Conservation (phyloP, 2,113 vertebrate species). For the Muntiacus reevesi region DNA sequence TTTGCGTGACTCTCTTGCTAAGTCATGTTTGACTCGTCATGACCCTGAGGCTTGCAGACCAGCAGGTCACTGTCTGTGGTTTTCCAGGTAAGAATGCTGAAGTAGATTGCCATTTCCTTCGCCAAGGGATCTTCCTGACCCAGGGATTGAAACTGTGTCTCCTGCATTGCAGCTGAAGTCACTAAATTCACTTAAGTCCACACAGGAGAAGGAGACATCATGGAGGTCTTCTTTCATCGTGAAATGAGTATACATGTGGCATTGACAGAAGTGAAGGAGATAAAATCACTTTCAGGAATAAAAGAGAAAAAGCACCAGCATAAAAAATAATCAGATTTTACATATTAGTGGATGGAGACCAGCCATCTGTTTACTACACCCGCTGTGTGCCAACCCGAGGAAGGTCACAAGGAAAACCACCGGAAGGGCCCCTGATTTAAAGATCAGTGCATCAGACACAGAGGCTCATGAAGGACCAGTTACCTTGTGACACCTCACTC, state of each 20-base stretch:
- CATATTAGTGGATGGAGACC: not conserved
- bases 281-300: conserved; percentile 2
- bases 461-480: not conserved
- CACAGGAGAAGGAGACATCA: not conserved
- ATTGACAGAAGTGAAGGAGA: not conserved
- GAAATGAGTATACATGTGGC: conserved; percentile 49
- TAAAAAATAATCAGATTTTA: conserved; percentile 25
- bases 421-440: not conserved
- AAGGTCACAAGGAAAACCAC: not conserved
- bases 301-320: conserved; percentile 1
- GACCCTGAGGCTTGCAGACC: too few species aligned
- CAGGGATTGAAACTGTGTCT: not conserved
- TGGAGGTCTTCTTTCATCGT: not conserved
- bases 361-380: not conserved
- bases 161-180: not conserved
- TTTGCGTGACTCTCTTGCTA: not conserved
- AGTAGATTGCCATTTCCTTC: not conserved
- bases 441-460: not conserved
- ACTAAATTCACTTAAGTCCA: conserved; percentile 25
- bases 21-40: too few species aligned
- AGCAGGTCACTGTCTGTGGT: not conserved
- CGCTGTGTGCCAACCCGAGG: not conserved
- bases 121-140: not conserved
- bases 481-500: not conserved
- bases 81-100: not conserved